Conservation (phyloP, 2,113 vertebrate genomes). For the Aldabrachelys gigantea region DNA sequence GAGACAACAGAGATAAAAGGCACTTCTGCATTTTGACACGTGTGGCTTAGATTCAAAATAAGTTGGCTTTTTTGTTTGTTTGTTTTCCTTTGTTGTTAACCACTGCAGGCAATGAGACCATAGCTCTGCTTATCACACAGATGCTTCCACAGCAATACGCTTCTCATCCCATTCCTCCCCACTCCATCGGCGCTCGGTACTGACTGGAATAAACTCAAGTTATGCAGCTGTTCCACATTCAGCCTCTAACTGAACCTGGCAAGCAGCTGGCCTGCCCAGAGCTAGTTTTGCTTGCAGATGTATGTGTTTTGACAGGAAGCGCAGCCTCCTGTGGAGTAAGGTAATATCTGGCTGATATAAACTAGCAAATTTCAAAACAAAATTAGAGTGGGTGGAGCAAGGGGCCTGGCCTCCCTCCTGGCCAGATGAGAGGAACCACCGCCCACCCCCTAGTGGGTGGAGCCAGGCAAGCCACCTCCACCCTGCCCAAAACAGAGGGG, state of each 20-base stretch:
- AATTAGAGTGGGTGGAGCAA: neutral
- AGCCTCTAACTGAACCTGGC: constrained; percentile 49
- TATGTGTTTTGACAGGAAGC: constrained; percentile 38
- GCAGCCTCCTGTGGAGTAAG: neutral
- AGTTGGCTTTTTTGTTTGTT: neutral
- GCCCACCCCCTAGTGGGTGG: no score
- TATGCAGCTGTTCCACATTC: constrained; percentile 16
- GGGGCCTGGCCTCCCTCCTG: no score
- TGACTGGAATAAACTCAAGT: neutral
- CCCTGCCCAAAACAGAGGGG: no score
- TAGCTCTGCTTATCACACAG: neutral
- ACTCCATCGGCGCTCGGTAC: accelerated
- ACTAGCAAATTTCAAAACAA: neutral
- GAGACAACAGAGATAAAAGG: neutral
- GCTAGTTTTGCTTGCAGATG: neutral
- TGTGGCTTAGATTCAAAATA: neutral
- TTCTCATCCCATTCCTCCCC: neutral
- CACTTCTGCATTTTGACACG: neutral
- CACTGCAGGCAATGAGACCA: neutral
- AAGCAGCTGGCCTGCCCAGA: constrained; percentile 50
- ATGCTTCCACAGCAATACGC: neutral
- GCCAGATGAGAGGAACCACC: no score
- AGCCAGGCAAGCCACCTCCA: no score
- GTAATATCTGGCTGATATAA: neutral
- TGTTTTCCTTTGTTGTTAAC: accelerated